Conservation (phyloP, 1,140 invertebrate species). For the Drosophila tani region DNA sequence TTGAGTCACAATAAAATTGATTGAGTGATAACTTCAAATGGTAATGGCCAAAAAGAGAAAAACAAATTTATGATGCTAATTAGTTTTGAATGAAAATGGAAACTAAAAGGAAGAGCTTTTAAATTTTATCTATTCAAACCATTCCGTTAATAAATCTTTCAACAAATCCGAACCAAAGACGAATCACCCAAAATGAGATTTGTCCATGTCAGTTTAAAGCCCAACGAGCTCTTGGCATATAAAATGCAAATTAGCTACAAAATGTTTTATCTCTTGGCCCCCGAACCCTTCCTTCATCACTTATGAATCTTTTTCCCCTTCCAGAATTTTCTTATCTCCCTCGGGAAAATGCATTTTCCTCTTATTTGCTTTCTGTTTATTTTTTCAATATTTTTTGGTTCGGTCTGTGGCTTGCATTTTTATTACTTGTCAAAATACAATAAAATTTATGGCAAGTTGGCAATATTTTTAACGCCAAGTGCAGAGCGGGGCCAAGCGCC, state of each 20-base stretch:
- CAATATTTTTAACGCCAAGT: slow-evolving; percentile 80
- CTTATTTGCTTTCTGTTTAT: slow-evolving; percentile 31
- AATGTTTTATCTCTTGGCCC: slow-evolving; percentile 35
- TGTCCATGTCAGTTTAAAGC: slow-evolving; percentile 50
- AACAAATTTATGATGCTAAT: slow-evolving; percentile 61
- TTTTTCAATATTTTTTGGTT: slow-evolving; percentile 30
- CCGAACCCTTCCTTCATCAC: not conserved
- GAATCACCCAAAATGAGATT: slow-evolving; percentile 51
- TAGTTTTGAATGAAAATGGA: slow-evolving; percentile 45
- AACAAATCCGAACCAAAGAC: slow-evolving; percentile 34
- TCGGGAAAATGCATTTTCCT: slow-evolving; percentile 61
- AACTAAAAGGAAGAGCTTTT: slow-evolving; percentile 5
- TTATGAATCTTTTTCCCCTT: slow-evolving; percentile 7
- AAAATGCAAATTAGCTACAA: slow-evolving; percentile 73
- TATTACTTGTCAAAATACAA: slow-evolving; percentile 80
- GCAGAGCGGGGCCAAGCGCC: slow-evolving; percentile 30
- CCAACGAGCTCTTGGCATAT: slow-evolving; percentile 39
- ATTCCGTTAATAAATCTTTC: slow-evolving; percentile 64
- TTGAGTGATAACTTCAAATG: slow-evolving; percentile 67
- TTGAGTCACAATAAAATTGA: slow-evolving; percentile 56
- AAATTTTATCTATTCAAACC: slow-evolving; percentile 26
- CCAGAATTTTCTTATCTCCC: slow-evolving; percentile 33
- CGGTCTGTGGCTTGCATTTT: slow-evolving; percentile 71
- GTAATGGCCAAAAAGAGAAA: slow-evolving; percentile 22
- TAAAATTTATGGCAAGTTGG: slow-evolving; percentile 75